These are phyloP conservation scores for Seira ritae DNA, from an alignment of 2,888 invertebrate species.

Conservation along the genomic window DNA sequence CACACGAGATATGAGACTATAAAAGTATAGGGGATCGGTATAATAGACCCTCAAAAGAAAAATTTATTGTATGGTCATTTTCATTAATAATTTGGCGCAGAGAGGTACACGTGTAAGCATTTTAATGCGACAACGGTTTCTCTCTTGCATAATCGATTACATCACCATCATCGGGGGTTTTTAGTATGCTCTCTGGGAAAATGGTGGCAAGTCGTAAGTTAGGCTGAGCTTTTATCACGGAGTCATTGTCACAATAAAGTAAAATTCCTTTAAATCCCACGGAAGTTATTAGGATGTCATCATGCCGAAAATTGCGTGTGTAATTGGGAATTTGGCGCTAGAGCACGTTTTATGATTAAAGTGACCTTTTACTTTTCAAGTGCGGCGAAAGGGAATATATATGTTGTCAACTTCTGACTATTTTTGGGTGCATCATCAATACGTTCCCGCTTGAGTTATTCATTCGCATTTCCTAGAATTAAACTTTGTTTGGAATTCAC, in stretches of 20 bases:
- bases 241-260: neutral
- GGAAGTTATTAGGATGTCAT: conserved; percentile 14
- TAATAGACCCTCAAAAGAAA: neutral
- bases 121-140: neutral
- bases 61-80: conserved; percentile 16
- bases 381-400: neutral
- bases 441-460: neutral
- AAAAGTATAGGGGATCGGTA: neutral
- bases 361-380: conserved; percentile 8
- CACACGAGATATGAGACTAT: neutral
- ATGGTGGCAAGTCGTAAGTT: neutral
- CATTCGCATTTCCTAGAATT: neutral
- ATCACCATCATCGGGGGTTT: neutral
- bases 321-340: conserved; percentile 6
- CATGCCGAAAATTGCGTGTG: conserved; percentile 11
- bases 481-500: neutral
- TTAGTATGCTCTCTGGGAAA: neutral
- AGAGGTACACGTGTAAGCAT: conserved; percentile 14
- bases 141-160: conserved; percentile 3
- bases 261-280: conserved; percentile 10
- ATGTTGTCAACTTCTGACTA: neutral
- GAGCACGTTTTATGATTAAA: conserved; percentile 4
- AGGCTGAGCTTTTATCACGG: no score
- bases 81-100: conserved; percentile 16
- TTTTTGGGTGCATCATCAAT: neutral